phyloP scores from a whole-genome alignment of 2,888 invertebrate species.

The Pachliopta kotzebuea region DNA sequence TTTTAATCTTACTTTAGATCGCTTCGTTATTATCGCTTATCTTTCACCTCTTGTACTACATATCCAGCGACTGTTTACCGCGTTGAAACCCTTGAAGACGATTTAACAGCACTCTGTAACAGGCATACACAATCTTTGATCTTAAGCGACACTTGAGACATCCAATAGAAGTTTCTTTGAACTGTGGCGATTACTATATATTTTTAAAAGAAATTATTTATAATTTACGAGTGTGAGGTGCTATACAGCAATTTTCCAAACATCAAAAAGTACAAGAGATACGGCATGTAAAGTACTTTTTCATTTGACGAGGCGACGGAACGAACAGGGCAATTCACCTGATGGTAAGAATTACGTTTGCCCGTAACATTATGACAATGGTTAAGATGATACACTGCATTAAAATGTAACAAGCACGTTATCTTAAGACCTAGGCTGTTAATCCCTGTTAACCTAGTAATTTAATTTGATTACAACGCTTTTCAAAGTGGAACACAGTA shows the following conservation, averaged over 20 bases:
- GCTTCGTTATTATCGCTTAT: constrained; percentile 25
- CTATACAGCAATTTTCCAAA: neutral
- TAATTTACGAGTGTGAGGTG: neutral
- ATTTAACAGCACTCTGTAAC: constrained; percentile 66
- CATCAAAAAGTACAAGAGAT: neutral
- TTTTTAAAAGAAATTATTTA: neutral
- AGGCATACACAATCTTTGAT: constrained; percentile 66
- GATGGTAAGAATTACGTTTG: too few relatives aligned
- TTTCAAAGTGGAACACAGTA: too few relatives aligned
- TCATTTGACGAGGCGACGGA: too few relatives aligned
- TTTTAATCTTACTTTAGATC: constrained; percentile 3
- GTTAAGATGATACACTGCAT: too few relatives aligned
- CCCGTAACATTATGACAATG: too few relatives aligned
- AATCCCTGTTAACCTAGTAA: too few relatives aligned
- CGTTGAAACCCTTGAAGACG: constrained; percentile 69
- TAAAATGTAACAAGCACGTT: too few relatives aligned
- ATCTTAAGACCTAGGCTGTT: too few relatives aligned
- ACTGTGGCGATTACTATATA: constrained; percentile 2
- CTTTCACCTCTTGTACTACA: constrained; percentile 39
- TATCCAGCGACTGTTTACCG: constrained; percentile 65
- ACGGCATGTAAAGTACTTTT: neutral
- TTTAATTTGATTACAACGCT: too few relatives aligned
- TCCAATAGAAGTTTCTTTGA: constrained; percentile 24
- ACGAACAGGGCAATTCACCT: too few relatives aligned
- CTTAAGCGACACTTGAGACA: constrained; percentile 65